A percentile compares a stretch with the other conserved stretches of the same genome.
Evolutionary conservation across 92 coral and sea anemone species (phyloP).

Genomic region (Palythoa heliodiscus): DNA sequence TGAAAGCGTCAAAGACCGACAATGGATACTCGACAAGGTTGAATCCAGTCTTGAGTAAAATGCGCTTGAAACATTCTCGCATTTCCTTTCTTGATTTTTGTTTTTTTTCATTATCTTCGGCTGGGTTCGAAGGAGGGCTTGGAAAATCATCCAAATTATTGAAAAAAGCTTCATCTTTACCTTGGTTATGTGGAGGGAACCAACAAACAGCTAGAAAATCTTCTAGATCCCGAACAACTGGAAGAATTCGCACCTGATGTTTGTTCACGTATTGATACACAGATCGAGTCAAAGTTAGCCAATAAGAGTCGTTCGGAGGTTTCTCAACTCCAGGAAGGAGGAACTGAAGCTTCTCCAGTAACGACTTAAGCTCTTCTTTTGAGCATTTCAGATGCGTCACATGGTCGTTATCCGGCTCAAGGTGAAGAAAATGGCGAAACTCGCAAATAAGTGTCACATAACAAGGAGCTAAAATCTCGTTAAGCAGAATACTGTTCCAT

Average conservation of each 20-base stretch:
- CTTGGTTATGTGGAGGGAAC: conserved; percentile 56
- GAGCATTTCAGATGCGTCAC: conserved; percentile 14
- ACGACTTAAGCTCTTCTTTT: neutral
- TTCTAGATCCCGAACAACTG: conserved; percentile 49
- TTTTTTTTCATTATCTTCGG: neutral
- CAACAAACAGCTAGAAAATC: conserved; percentile 12
- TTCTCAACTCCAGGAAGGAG: conserved; percentile 41
- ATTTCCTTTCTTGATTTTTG: neutral
- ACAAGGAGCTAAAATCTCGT: conserved; percentile 73
- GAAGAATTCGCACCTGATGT: conserved; percentile 56
- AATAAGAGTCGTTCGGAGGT: conserved; percentile 12
- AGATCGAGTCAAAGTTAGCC: conserved; percentile 24
- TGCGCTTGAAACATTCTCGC: conserved; percentile 27
- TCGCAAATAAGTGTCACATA: conserved; percentile 61
- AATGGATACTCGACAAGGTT: conserved; percentile 55
- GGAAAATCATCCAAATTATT: too few species aligned
- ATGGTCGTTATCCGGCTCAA: conserved; percentile 17
- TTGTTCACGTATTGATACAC: conserved; percentile 25
- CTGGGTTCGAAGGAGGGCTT: too few species aligned
- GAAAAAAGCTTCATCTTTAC: conserved; percentile 24
- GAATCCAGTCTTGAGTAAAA: conserved; percentile 64
- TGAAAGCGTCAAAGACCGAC: conserved; percentile 19
- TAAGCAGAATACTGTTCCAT: conserved; percentile 68
- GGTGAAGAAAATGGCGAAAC: conserved; percentile 46
- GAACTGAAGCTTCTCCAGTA: neutral